Conservation (phyloP, 2,888 invertebrate genomes). For the Drosophila vallismaia region DNA sequence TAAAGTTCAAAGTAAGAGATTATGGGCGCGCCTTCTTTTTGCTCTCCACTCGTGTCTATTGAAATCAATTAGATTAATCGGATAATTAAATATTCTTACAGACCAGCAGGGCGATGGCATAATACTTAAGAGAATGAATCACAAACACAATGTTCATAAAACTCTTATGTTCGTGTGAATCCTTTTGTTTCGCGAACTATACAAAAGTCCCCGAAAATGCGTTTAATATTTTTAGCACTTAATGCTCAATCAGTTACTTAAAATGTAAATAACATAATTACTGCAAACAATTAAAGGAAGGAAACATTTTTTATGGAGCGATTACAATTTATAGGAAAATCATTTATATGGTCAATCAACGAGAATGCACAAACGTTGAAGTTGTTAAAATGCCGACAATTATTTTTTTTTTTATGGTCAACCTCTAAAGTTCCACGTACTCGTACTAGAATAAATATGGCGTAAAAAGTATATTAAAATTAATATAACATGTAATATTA, state of each 20-base stretch:
- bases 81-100: conserved; percentile 20
- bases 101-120: conserved; percentile 3
- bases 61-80: conserved; percentile 21
- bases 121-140: conserved; percentile 19
- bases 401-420: conserved; percentile 24
- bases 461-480: conserved; percentile 5
- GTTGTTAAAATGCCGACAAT: conserved; percentile 21
- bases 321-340: conserved; percentile 16
- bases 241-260: not conserved
- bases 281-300: conserved; percentile 32
- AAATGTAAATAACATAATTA: conserved; percentile 25
- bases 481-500: not conserved
- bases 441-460: not conserved
- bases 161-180: conserved; percentile 25
- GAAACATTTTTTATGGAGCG: conserved; percentile 30
- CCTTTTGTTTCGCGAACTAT: conserved; percentile 13
- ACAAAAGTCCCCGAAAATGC: conserved; percentile 16
- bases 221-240: conserved; percentile 6
- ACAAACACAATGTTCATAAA: not conserved
- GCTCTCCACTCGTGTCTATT: conserved; percentile 4
- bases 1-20: conserved; percentile 1
- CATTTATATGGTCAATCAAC: conserved; percentile 44
- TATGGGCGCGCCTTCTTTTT: conserved; percentile 16
- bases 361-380: conserved; percentile 26
- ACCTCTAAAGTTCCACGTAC: conserved; percentile 2